Evolutionary conservation across 2,113 vertebrate species (phyloP).

Genomic region (Datnioides undecimradiatus): DNA sequence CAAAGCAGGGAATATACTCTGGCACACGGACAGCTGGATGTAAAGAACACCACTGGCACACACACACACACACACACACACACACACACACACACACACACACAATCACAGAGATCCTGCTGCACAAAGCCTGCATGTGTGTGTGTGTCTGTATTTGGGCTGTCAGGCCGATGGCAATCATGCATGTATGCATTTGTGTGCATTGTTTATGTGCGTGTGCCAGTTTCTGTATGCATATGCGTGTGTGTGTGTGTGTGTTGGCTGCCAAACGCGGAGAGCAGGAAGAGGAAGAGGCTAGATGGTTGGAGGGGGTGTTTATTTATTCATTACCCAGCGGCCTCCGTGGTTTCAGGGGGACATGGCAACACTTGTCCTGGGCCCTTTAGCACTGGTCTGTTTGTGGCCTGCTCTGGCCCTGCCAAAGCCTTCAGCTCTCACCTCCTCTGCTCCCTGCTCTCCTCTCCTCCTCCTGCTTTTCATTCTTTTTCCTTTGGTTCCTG

Average conservation of each 20-base stretch:
- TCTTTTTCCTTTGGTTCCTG: conserved; percentile 21
- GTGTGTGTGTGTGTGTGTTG: conserved; percentile 46
- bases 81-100: too few relatives aligned
- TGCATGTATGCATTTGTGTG: conserved; percentile 71
- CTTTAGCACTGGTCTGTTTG: conserved; percentile 69
- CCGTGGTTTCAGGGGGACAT: conserved; percentile 82
- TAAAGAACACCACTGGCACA: conserved; percentile 25
- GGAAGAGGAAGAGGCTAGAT: conserved; percentile 81
- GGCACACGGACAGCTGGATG: conserved; percentile 29
- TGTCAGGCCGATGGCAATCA: conserved; percentile 68
- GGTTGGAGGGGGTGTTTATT: conserved; percentile 85
- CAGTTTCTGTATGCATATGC: conserved; percentile 45
- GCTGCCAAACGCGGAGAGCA: conserved; percentile 70
- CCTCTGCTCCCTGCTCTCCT: conserved; percentile 30
- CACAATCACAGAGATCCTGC: conserved; percentile 25
- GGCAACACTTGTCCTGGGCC: conserved; percentile 82
- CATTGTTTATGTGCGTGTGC: conserved; percentile 60
- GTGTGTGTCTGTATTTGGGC: conserved; percentile 41
- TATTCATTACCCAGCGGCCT: conserved; percentile 86
- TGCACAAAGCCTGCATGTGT: conserved; percentile 39
- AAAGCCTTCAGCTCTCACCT: conserved; percentile 70
- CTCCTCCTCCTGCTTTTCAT: conserved; percentile 6
- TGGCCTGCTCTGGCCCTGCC: conserved; percentile 71
- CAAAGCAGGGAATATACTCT: conserved; percentile 18
- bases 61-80: too few relatives aligned